Percentiles rank a stretch among this genome's conserved stretches.
Evolutionary conservation across 2,797 vertebrate species (phyloP).

Genomic region (Podarcis lilfordi): DNA sequence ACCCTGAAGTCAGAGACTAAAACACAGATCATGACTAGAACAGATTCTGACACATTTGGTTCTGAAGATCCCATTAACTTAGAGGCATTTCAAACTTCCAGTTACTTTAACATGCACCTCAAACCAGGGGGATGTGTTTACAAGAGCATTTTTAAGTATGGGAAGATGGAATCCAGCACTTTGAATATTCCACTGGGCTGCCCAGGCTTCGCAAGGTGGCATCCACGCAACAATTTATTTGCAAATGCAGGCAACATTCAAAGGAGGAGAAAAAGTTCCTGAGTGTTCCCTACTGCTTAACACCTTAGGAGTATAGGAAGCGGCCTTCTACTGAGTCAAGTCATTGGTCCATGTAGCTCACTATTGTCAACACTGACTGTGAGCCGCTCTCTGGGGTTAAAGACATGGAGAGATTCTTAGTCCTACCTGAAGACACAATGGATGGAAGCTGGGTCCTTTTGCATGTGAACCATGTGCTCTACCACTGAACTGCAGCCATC

Average conservation of each 20-base stretch:
- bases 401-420: too few species aligned
- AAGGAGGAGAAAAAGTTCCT: not conserved
- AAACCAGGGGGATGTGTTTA: conserved; percentile 12
- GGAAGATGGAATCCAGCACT: not conserved
- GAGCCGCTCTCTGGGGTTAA: too few species aligned
- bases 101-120: conserved; percentile 12
- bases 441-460: too few species aligned
- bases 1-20: conserved; percentile 11
- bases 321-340: too few species aligned
- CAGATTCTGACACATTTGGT: conserved; percentile 22
- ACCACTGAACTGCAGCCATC: too few species aligned
- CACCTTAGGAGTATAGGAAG: too few species aligned
- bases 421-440: too few species aligned
- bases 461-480: too few species aligned
- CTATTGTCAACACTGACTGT: too few species aligned
- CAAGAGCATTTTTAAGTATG: not conserved
- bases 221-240: not conserved
- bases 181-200: not conserved
- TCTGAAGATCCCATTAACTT: conserved; percentile 13
- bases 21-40: conserved; percentile 26
- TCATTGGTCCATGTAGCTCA: too few species aligned
- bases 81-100: conserved; percentile 22
- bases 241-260: not conserved
- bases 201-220: not conserved
- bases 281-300: not conserved